These are phyloP conservation scores for Polydrusus tereticollis DNA, from an alignment of 2,888 invertebrate genomes.

Conservation along the genomic window DNA sequence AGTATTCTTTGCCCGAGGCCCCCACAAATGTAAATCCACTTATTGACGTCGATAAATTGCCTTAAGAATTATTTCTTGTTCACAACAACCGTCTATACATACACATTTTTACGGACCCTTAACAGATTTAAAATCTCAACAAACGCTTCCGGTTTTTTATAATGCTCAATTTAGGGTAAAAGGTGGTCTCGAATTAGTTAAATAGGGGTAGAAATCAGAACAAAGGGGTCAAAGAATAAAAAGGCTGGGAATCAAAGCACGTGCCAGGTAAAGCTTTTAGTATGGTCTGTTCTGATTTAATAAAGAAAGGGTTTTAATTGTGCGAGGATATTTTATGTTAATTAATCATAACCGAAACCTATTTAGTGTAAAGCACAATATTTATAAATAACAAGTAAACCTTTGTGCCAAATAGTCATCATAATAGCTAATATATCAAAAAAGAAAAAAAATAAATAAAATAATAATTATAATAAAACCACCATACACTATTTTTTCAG, in stretches of 20 bases:
- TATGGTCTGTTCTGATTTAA: slow-evolving; percentile 24
- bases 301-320: background rate
- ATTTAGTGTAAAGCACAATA: too few species aligned
- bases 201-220: slow-evolving; percentile 37
- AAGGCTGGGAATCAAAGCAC: slow-evolving; percentile 25
- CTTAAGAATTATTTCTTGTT: too few species aligned
- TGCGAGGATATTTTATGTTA: background rate
- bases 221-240: slow-evolving; percentile 25
- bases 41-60: too few species aligned
- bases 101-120: background rate
- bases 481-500: too few species aligned
- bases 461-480: too few species aligned
- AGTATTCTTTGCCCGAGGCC: too few species aligned
- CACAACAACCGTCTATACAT: too few species aligned
- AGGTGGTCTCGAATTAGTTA: slow-evolving; percentile 35
- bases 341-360: background rate
- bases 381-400: too few species aligned
- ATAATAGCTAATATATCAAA: too few species aligned
- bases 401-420: too few species aligned
- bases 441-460: too few species aligned
- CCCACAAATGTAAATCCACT: too few species aligned
- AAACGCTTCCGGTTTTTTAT: slow-evolving; percentile 32
- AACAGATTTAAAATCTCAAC: slow-evolving; percentile 10
- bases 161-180: slow-evolving; percentile 23
- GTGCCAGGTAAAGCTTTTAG: slow-evolving; percentile 20